A percentile compares a stretch with the other conserved stretches of the same genome.
Conservation (phyloP, 2,113 vertebrate species). For the Neofelis nebulosa region DNA sequence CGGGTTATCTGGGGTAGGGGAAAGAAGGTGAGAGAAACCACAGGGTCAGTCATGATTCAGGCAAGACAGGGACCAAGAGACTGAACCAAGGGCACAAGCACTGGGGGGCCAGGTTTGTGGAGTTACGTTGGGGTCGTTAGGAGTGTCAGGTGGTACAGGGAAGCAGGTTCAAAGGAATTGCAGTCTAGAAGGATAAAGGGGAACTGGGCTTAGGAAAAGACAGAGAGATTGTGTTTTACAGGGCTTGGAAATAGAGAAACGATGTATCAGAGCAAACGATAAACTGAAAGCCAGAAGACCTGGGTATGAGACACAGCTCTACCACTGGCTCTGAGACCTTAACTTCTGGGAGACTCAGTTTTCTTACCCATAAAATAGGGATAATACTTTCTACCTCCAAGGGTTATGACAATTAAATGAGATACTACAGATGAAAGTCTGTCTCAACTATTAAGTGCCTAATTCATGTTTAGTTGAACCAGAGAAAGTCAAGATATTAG, state of each 20-base stretch:
- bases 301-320: not conserved
- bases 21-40: constrained; percentile 17
- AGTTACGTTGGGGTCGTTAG: not conserved
- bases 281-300: constrained; percentile 12
- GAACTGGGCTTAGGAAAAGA: constrained; percentile 10
- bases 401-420: not conserved
- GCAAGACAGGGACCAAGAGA: constrained; percentile 20
- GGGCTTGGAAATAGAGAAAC: not conserved
- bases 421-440: not conserved
- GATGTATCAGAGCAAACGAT: not conserved
- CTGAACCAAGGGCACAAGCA: not conserved
- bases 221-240: not conserved
- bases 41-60: not conserved
- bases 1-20: constrained; percentile 84
- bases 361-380: constrained; percentile 40
- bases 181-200: not conserved
- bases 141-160: not conserved
- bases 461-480: not conserved
- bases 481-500: not conserved
- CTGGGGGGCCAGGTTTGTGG: not conserved
- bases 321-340: not conserved
- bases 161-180: not conserved
- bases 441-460: not conserved
- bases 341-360: not conserved
- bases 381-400: not conserved